Percentiles rank a stretch among this genome's conserved stretches.
Evolutionary conservation across 2,113 vertebrate genomes (phyloP).

Genomic region (Ahaetulla prasina): DNA sequence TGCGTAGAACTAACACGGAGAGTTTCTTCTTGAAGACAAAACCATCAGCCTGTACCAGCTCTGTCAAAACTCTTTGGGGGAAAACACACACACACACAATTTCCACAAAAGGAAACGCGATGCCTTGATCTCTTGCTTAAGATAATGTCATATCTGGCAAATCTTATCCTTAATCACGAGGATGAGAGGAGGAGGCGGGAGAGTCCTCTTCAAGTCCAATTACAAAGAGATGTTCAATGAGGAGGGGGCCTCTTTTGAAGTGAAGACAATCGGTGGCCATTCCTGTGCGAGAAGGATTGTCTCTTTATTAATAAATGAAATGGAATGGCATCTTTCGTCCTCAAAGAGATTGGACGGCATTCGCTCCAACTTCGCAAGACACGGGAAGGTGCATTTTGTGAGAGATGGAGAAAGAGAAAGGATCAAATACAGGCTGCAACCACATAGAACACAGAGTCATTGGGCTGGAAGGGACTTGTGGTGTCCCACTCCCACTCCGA

Average conservation of each 20-base stretch:
- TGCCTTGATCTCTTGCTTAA: conserved; percentile 38
- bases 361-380: not conserved
- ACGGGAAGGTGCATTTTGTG: not conserved
- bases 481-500: too few species aligned
- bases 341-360: not conserved
- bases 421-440: not conserved
- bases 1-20: not conserved
- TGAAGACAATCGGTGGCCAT: conserved; percentile 43
- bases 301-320: conserved; percentile 44
- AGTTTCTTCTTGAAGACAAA: conserved; percentile 24
- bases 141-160: conserved; percentile 43
- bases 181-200: not conserved
- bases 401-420: not conserved
- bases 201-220: conserved; percentile 47
- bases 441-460: not conserved
- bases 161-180: conserved; percentile 46
- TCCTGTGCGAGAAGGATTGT: conserved; percentile 24
- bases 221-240: conserved; percentile 56
- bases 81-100: not conserved
- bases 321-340: not conserved
- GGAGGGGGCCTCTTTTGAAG: conserved; percentile 48
- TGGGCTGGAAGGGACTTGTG: too few species aligned
- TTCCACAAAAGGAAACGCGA: conserved; percentile 30
- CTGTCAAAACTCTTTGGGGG: not conserved
- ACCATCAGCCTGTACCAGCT: not conserved